Evolutionary conservation across 1,140 invertebrate genomes (phyloP).

Genomic region (Calliopsis andreniformis): DNA sequence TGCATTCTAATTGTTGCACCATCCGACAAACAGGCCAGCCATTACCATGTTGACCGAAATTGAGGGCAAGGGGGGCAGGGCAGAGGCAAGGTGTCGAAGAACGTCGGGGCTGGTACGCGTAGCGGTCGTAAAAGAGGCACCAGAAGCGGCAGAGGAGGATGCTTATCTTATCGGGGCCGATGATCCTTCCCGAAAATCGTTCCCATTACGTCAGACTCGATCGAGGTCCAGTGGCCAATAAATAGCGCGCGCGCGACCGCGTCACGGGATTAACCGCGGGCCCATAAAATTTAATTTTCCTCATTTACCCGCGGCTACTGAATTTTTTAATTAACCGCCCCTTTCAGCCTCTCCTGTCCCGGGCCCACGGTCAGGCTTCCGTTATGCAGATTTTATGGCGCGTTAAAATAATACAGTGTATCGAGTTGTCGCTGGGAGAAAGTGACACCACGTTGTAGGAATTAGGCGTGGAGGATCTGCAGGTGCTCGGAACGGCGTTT

Average conservation of each 20-base stretch:
- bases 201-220: slow-evolving; percentile 46
- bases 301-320: slow-evolving; percentile 56
- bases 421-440: slow-evolving; percentile 1
- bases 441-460: background rate
- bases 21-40: slow-evolving; percentile 57
- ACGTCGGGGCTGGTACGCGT: slow-evolving; percentile 7
- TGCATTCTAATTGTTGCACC: slow-evolving; percentile 76
- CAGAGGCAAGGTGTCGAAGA: slow-evolving; percentile 49
- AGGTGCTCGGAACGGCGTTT: background rate
- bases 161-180: slow-evolving; percentile 56
- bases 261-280: slow-evolving; percentile 40
- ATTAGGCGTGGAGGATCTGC: background rate
- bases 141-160: slow-evolving; percentile 23
- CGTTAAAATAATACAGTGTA: slow-evolving; percentile 21
- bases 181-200: slow-evolving; percentile 52
- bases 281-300: slow-evolving; percentile 57
- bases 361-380: too few species aligned
- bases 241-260: slow-evolving; percentile 32
- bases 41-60: slow-evolving; percentile 36
- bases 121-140: slow-evolving; percentile 40
- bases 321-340: slow-evolving; percentile 62
- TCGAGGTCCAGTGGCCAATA: slow-evolving; percentile 36
- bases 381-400: slow-evolving; percentile 40
- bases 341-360: background rate
- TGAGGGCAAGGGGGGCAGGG: background rate